These are phyloP conservation scores for Hapalemur alaotrensis DNA, from an alignment of 2,797 vertebrate species.

Conservation along the genomic window DNA sequence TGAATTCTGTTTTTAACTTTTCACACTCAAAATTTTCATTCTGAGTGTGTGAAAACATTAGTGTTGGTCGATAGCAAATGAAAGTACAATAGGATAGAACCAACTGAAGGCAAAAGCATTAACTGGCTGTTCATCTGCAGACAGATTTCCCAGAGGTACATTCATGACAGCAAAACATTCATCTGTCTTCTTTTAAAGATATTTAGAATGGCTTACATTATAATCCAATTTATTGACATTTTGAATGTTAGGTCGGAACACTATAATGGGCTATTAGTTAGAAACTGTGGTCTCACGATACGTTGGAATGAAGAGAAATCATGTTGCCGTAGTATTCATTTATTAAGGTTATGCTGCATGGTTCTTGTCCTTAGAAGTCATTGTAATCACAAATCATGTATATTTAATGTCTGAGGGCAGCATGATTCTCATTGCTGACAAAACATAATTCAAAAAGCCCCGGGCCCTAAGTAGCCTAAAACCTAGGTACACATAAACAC, in stretches of 20 bases:
- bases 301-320: not conserved
- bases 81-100: not conserved
- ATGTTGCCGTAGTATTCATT: not conserved
- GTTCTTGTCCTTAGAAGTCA: not conserved
- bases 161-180: not conserved
- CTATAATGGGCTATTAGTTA: slow-evolving; percentile 32
- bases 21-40: not conserved
- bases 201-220: slow-evolving; percentile 53
- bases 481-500: not conserved
- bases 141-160: slow-evolving; percentile 15
- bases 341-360: slow-evolving; percentile 16
- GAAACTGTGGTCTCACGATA: slow-evolving; percentile 13
- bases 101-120: slow-evolving; percentile 36
- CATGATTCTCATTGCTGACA: not conserved
- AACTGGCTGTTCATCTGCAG: slow-evolving; percentile 33
- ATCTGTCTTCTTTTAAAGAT: slow-evolving; percentile 56
- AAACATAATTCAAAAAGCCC: not conserved
- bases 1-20: slow-evolving; percentile 2
- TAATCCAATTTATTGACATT: slow-evolving; percentile 62
- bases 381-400: not conserved
- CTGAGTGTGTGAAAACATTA: not conserved
- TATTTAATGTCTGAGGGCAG: slow-evolving; percentile 22
- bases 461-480: not conserved
- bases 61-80: not conserved
- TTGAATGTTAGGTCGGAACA: slow-evolving; percentile 59